Conservation (phyloP, 1,140 invertebrate species). For the Tribolium madens region DNA sequence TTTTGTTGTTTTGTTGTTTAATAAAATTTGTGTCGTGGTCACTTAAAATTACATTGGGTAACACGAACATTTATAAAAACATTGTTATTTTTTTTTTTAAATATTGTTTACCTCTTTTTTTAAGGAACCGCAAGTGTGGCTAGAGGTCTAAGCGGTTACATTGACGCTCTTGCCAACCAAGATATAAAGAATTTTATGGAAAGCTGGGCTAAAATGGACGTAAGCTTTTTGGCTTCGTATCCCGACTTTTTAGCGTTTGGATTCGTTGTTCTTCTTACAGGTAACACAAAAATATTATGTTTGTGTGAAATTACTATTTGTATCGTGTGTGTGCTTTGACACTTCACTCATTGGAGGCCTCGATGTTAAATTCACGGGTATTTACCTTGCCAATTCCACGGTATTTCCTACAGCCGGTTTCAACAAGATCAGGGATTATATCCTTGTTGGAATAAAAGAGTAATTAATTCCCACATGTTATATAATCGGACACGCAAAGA, state of each 20-base stretch:
- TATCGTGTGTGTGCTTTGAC: neutral
- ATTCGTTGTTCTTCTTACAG: constrained; percentile 75
- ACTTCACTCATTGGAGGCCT: neutral
- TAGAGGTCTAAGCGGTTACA: constrained; percentile 88
- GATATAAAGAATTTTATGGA: constrained; percentile 78
- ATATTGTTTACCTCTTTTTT: constrained; percentile 44
- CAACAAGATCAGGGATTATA: neutral
- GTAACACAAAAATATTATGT: constrained; percentile 60
- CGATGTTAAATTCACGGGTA: neutral
- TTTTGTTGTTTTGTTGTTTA: neutral
- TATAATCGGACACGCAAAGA: neutral
- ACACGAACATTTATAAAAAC: neutral
- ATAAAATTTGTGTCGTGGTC: no score
- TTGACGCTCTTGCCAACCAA: constrained; percentile 84
- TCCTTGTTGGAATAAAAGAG: neutral
- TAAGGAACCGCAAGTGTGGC: constrained; percentile 91
- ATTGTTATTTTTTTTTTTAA: no score
- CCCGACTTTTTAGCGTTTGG: constrained; percentile 85
- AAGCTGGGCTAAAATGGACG: constrained; percentile 77
- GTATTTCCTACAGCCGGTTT: neutral
- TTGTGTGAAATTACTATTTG: neutral
- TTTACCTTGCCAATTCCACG: neutral
- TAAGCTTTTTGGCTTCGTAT: constrained; percentile 81
- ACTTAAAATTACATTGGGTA: neutral
- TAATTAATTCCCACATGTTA: neutral